Evolutionary conservation across 1,140 invertebrate genomes (phyloP).

Genomic region (Homarus americanus): DNA sequence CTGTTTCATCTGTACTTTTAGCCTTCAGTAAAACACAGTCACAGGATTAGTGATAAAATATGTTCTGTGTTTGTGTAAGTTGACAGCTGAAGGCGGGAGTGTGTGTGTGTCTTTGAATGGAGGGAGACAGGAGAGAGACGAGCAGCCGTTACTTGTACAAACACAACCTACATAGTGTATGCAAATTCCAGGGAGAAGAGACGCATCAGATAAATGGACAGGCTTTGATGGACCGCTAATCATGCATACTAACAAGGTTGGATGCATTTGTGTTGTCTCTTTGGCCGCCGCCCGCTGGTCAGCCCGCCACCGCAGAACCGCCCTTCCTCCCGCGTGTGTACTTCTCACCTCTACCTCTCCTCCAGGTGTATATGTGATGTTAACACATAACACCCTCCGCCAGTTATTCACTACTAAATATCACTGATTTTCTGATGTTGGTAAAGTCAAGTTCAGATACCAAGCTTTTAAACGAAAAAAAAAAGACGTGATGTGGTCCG

Average conservation of each 20-base stretch:
- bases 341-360: too few relatives aligned
- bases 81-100: not conserved
- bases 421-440: too few relatives aligned
- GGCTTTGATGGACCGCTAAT: slow-evolving; percentile 59
- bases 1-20: not conserved
- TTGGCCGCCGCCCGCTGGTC: not conserved
- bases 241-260: slow-evolving; percentile 50
- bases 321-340: too few relatives aligned
- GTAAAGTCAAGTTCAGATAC: too few relatives aligned
- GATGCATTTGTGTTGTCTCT: slow-evolving; percentile 42
- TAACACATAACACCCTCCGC: too few relatives aligned
- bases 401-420: too few relatives aligned
- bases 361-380: too few relatives aligned
- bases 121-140: not conserved
- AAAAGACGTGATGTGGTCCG: too few relatives aligned
- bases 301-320: too few relatives aligned
- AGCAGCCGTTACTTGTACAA: slow-evolving; percentile 62
- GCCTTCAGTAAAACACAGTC: not conserved
- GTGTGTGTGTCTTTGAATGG: slow-evolving; percentile 5
- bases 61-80: not conserved
- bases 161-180: slow-evolving; percentile 50
- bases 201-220: slow-evolving; percentile 54
- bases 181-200: slow-evolving; percentile 32
- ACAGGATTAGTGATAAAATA: not conserved
- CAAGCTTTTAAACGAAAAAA: too few relatives aligned